A percentile compares a stretch with the other conserved stretches of the same genome.
Evolutionary conservation across 2,888 invertebrate genomes (phyloP).

Genomic region (Odiellus spinosus): DNA sequence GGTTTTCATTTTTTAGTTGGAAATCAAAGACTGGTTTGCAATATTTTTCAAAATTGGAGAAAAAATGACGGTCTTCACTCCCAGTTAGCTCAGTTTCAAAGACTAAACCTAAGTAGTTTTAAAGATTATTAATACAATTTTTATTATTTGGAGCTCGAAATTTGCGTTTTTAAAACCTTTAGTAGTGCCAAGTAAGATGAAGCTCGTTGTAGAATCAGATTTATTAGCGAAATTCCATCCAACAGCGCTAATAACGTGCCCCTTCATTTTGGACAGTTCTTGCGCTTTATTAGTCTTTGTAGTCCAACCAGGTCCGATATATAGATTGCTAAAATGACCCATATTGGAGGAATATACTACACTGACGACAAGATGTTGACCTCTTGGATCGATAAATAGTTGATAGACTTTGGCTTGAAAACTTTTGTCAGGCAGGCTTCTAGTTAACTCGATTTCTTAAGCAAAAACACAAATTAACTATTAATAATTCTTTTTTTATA

Average conservation of each 20-base stretch:
- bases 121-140: neutral
- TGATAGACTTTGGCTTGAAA: conserved; percentile 26
- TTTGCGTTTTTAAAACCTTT: conserved; percentile 44
- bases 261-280: conserved; percentile 42
- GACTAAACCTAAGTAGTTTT: conserved; percentile 43
- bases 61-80: conserved; percentile 60
- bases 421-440: conserved; percentile 25
- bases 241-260: conserved; percentile 74
- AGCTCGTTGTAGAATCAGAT: conserved; percentile 53
- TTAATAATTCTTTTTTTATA: neutral
- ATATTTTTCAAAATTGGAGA: conserved; percentile 58
- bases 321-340: conserved; percentile 53
- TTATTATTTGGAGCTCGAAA: no score
- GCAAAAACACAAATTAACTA: conserved; percentile 21
- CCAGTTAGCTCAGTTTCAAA: conserved; percentile 73
- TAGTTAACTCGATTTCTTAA: conserved; percentile 55
- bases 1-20: neutral
- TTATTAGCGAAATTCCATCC: conserved; percentile 57
- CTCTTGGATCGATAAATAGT: conserved; percentile 69
- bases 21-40: conserved; percentile 41
- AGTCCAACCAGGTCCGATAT: conserved; percentile 43
- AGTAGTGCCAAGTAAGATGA: conserved; percentile 74
- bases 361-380: conserved; percentile 63
- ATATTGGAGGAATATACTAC: conserved; percentile 37
- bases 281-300: conserved; percentile 36